Conservation (phyloP, 2,888 invertebrate genomes). For the Chirona hameri region DNA sequence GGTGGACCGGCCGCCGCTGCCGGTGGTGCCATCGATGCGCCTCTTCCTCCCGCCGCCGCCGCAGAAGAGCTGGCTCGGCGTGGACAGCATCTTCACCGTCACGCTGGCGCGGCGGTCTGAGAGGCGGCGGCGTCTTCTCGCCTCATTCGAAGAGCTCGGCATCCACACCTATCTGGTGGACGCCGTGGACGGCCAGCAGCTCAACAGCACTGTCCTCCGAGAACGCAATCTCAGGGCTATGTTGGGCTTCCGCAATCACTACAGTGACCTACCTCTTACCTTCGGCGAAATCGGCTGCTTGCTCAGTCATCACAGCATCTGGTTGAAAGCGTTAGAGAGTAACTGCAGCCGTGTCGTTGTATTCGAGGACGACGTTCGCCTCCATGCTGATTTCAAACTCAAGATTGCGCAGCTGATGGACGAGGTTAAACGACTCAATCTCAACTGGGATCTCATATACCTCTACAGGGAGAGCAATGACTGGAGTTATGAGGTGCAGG, state of each 20-base stretch:
- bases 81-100: conserved; percentile 84
- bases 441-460: conserved; percentile 91
- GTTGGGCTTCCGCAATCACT: conserved; percentile 83
- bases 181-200: conserved; percentile 84
- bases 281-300: conserved; percentile 98
- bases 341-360: conserved; percentile 57
- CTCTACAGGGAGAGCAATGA: conserved; percentile 48
- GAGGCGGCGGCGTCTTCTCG: conserved; percentile 71
- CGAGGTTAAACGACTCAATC: conserved; percentile 57
- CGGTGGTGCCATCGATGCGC: conserved; percentile 43
- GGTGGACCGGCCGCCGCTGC: conserved; percentile 52
- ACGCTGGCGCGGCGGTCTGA: conserved; percentile 81
- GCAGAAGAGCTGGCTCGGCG: conserved; percentile 60
- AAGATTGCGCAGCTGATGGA: conserved; percentile 61
- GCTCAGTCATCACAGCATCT: conserved; percentile 86
- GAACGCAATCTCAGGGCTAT: conserved; percentile 66
- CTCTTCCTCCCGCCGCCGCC: conserved; percentile 44
- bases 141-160: conserved; percentile 74
- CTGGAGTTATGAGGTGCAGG: too few relatives aligned
- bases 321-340: conserved; percentile 63
- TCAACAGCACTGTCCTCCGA: conserved; percentile 60
- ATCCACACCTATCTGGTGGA: conserved; percentile 68
- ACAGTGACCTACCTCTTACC: conserved; percentile 88
- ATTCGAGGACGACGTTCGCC: conserved; percentile 92
- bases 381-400: conserved; percentile 76